Percentiles rank a stretch among this genome's conserved stretches.
These are phyloP conservation scores for Cynopterus sphinx DNA, from an alignment of 2,797 vertebrate genomes.

Conservation along the genomic window DNA sequence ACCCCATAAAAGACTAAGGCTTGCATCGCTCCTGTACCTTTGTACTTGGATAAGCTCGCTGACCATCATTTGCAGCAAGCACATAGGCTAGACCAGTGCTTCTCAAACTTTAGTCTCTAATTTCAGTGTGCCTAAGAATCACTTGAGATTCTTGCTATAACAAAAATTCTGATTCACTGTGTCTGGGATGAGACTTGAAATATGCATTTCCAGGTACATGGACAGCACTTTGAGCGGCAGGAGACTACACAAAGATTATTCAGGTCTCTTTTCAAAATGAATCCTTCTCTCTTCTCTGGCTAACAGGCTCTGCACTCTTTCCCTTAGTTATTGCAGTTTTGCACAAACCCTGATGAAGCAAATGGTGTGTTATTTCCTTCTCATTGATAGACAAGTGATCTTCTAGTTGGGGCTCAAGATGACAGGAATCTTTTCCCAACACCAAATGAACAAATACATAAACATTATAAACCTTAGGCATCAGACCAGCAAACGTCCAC, in stretches of 20 bases:
- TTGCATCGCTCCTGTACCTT: neutral
- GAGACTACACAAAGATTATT: neutral
- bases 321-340: neutral
- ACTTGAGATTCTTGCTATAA: neutral
- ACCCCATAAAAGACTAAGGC: neutral
- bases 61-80: neutral
- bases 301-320: neutral
- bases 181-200: neutral
- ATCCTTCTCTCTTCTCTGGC: neutral
- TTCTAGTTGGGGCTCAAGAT: neutral
- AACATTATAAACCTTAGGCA: neutral
- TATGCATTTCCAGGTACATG: neutral
- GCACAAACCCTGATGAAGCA: neutral
- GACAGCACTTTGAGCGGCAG: neutral
- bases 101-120: conserved; percentile 11
- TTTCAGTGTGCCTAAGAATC: neutral
- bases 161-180: neutral
- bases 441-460: neutral
- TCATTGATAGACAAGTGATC: neutral
- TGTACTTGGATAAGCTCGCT: neutral
- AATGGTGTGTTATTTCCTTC: conserved; percentile 11
- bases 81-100: neutral
- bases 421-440: neutral
- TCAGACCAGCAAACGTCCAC: neutral
- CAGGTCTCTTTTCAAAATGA: neutral